Percentiles rank a stretch among this genome's conserved stretches.
phyloP scores from a whole-genome alignment of 2,113 vertebrate species.

The Sebastes schlegelii region DNA sequence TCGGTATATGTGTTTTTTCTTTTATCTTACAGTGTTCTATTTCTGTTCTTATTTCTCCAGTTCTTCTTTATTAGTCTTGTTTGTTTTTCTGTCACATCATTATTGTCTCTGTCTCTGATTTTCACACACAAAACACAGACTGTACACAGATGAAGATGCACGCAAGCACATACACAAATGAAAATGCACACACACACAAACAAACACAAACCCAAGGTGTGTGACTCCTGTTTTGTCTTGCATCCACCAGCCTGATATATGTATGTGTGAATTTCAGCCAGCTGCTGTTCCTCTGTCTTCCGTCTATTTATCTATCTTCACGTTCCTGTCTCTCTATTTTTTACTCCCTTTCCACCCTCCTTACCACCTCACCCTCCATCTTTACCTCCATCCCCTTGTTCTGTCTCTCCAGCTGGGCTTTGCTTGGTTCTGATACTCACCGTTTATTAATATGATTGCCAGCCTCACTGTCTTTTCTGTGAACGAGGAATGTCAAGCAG shows the following conservation, averaged over 20 bases:
- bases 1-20: constrained; percentile 87
- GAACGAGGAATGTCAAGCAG: constrained; percentile 67
- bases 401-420: constrained; percentile 61
- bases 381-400: constrained; percentile 21
- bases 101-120: constrained; percentile 84
- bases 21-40: constrained; percentile 83
- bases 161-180: constrained; percentile 20
- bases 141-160: constrained; percentile 7
- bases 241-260: constrained; percentile 91
- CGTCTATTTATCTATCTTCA: not conserved
- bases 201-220: constrained; percentile 72
- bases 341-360: not conserved
- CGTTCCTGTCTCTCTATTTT: constrained; percentile 1
- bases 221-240: constrained; percentile 89
- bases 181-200: not conserved
- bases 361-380: not conserved
- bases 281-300: constrained; percentile 58
- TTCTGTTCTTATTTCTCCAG: constrained; percentile 70
- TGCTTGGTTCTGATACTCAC: constrained; percentile 64
- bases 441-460: constrained; percentile 48
- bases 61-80: constrained; percentile 71
- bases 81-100: constrained; percentile 87
- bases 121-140: constrained; percentile 74
- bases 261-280: constrained; percentile 59
- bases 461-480: constrained; percentile 68